A percentile compares a stretch with the other conserved stretches of the same genome.
phyloP scores from a whole-genome alignment of 2,113 vertebrate species.

The Lepisosteus osseus region DNA sequence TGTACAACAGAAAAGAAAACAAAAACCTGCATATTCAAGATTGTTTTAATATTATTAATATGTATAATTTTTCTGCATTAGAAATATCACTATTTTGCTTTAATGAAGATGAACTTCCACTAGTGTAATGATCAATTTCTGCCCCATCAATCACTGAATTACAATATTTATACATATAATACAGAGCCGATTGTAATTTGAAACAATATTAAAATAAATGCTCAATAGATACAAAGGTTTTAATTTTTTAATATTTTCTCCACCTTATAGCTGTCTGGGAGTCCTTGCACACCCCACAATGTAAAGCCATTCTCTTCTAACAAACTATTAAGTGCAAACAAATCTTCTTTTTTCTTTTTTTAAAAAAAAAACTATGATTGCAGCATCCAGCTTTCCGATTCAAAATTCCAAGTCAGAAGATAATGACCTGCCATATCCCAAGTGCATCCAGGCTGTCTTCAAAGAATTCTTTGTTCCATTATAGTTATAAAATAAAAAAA shows the following conservation, averaged over 20 bases:
- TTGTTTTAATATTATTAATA: conserved; percentile 86
- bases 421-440: conserved; percentile 58
- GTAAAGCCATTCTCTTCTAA: conserved; percentile 81
- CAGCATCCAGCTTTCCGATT: conserved; percentile 85
- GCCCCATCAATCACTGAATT: conserved; percentile 62
- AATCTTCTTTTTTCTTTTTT: conserved; percentile 54
- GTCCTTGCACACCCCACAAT: conserved; percentile 65
- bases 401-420: conserved; percentile 73
- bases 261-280: conserved; percentile 70
- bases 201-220: conserved; percentile 93
- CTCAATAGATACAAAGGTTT: conserved; percentile 84
- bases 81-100: conserved; percentile 83
- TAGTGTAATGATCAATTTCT: conserved; percentile 75
- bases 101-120: conserved; percentile 76
- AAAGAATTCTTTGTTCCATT: conserved; percentile 61
- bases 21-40: conserved; percentile 79
- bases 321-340: conserved; percentile 91
- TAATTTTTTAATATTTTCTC: conserved; percentile 63
- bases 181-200: conserved; percentile 78
- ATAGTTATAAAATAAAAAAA: conserved; percentile 57
- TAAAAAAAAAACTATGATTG: conserved; percentile 71
- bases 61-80: conserved; percentile 82
- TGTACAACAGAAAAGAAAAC: conserved; percentile 60
- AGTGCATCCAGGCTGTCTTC: conserved; percentile 72
- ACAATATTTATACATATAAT: conserved; percentile 77